Evolutionary conservation across 2,797 vertebrate genomes (phyloP), one percentile per base, ranked within the genome.

Genomic region (Phrynocephalus guinanensis): DNA sequence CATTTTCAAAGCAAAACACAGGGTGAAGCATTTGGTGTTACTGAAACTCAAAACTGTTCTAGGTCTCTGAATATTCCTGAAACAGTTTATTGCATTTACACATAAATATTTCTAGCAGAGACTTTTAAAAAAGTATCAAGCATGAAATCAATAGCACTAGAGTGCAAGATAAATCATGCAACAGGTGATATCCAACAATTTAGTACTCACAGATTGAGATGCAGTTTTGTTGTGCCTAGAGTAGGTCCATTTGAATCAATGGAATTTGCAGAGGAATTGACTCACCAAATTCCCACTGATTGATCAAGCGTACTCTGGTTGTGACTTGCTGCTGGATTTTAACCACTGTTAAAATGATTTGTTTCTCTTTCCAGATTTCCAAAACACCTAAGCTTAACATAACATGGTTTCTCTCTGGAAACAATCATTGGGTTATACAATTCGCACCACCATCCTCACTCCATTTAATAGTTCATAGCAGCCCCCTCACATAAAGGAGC

Each of bases 21-120:
- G 88, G 86, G 92, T 92, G 88, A 92, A 52, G 90, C 88, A 92
- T 89, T 88, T 92, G 92, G 91, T 91, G 91, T 24, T 82, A 89
- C 79, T 94, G 91, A 93, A 92, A 92, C 84, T 86, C 63, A 87
- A 10, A n/a, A 82, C 79, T 92, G 78, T 90, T 94, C 87, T 89
- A 90, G 84, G 56, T 81, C 91, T 86, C 85, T 87, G 50, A 79
- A 44, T 30, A 79, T 33, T 38, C 60, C 9, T 93, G 89, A 93
- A 90, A 89, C 66, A 83, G 75, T 92, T 90, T 87, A 85, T 78
- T 88, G 75, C 89, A 89, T 72, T 85, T 89, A 88, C 85, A 82
- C 3, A 84, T 78, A 84, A 66, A 79, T 66, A 52, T 89, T 92
- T 92, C 38, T 93, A 75, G 84, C 88, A 80, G 30, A 73, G 70